Percentiles rank a stretch among this genome's conserved stretches.
These are phyloP conservation scores for Dioctria rufipes DNA, from an alignment of 2,888 invertebrate genomes.

Conservation along the genomic window DNA sequence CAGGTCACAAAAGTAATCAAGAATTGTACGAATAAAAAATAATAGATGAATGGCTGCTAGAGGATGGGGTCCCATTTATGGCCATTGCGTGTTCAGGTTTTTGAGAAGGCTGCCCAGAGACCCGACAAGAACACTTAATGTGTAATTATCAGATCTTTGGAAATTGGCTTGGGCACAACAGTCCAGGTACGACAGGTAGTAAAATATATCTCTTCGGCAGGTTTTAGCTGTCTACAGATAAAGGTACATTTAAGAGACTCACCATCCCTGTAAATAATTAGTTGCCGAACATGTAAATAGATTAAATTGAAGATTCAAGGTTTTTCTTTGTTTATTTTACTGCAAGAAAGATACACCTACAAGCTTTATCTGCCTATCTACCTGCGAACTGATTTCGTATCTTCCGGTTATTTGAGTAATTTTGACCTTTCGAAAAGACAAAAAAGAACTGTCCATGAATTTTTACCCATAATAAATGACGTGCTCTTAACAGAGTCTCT, in stretches of 20 bases:
- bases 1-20: constrained; percentile 46
- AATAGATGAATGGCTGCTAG: not conserved
- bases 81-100: constrained; percentile 31
- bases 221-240: not conserved
- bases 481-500: constrained; percentile 10
- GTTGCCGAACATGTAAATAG: constrained; percentile 6
- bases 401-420: constrained; percentile 48
- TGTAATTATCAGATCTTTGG: constrained; percentile 45
- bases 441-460: not conserved
- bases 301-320: not conserved
- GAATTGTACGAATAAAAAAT: constrained; percentile 42
- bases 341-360: not conserved
- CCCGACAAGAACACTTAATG: constrained; percentile 18
- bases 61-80: not conserved
- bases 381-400: not conserved
- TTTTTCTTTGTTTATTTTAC: constrained; percentile 1
- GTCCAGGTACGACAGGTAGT: not conserved
- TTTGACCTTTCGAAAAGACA: not conserved
- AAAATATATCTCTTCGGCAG: not conserved
- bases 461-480: constrained; percentile 38
- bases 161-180: constrained; percentile 42
- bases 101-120: constrained; percentile 1
- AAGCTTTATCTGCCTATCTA: not conserved
- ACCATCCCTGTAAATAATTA: constrained; percentile 1
- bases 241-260: not conserved